Conservation (phyloP, 2,113 vertebrate species). For the Pipa parva region DNA sequence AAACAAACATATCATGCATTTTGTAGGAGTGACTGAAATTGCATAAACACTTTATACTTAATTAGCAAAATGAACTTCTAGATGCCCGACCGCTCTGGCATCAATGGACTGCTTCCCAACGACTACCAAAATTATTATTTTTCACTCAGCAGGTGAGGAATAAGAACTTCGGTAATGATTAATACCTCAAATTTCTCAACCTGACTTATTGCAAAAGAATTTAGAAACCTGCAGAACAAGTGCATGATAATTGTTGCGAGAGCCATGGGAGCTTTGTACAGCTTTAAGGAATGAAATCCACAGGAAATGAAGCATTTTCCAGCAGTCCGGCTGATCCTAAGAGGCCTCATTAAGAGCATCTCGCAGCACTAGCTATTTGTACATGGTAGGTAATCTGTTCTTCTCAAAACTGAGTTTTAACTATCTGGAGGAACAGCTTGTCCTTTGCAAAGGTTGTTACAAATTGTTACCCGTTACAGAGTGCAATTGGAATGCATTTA, state of each 20-base stretch:
- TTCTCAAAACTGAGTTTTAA: constrained; percentile 51
- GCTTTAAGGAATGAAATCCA: constrained; percentile 64
- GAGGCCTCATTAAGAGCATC: constrained; percentile 71
- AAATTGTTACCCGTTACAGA: constrained; percentile 36
- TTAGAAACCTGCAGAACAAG: constrained; percentile 70
- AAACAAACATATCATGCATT: no score
- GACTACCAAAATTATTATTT: constrained; percentile 87
- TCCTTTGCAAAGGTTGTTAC: constrained; percentile 17
- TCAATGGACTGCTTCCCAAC: constrained; percentile 81
- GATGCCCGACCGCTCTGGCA: constrained; percentile 89
- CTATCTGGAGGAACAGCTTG: constrained; percentile 51
- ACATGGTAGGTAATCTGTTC: constrained; percentile 41
- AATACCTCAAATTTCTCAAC: constrained; percentile 73
- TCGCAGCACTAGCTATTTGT: constrained; percentile 50
- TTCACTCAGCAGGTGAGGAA: constrained; percentile 80
- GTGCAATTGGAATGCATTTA: constrained; percentile 44
- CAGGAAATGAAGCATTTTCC: constrained; percentile 66
- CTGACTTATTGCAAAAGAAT: constrained; percentile 63
- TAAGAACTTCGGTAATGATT: constrained; percentile 80
- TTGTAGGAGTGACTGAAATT: background rate
- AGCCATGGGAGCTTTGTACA: constrained; percentile 63
- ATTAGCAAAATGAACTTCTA: constrained; percentile 84
- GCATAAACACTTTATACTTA: constrained; percentile 68
- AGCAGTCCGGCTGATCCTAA: constrained; percentile 63
- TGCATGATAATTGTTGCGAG: constrained; percentile 79